These are phyloP conservation scores for Cichladusa arquata DNA, from an alignment of 2,113 vertebrate genomes.

Conservation along the genomic window DNA sequence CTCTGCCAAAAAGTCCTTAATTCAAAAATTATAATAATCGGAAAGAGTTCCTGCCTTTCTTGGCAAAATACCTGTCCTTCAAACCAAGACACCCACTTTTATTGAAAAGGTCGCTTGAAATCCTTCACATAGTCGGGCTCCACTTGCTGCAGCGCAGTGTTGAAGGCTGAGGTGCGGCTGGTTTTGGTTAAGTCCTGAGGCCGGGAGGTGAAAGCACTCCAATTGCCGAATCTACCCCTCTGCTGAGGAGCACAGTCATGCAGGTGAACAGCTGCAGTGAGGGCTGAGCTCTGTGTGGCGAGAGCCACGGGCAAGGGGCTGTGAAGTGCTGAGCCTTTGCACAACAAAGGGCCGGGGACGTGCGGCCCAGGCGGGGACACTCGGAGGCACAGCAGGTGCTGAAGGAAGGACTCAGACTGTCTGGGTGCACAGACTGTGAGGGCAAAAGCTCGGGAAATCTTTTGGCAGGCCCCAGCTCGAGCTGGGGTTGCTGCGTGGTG, in stretches of 20 bases:
- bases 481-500: background rate
- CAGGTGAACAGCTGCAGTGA: background rate
- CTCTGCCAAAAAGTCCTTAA: too few relatives aligned
- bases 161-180: background rate
- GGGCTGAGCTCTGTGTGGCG: background rate
- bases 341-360: background rate
- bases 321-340: background rate
- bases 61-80: too few relatives aligned
- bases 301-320: background rate
- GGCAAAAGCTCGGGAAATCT: background rate
- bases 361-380: background rate
- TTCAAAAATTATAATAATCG: too few relatives aligned
- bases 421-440: background rate
- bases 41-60: too few relatives aligned
- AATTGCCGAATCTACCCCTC: background rate
- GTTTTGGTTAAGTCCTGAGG: background rate
- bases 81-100: background rate
- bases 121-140: background rate
- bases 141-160: accelerated
- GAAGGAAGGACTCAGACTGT: background rate
- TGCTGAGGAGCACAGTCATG: accelerated
- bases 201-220: background rate
- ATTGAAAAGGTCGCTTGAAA: background rate
- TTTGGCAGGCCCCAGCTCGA: background rate
- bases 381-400: background rate